phyloP scores from a whole-genome alignment of 2,888 invertebrate species.

The Gasteruption jaculator region DNA sequence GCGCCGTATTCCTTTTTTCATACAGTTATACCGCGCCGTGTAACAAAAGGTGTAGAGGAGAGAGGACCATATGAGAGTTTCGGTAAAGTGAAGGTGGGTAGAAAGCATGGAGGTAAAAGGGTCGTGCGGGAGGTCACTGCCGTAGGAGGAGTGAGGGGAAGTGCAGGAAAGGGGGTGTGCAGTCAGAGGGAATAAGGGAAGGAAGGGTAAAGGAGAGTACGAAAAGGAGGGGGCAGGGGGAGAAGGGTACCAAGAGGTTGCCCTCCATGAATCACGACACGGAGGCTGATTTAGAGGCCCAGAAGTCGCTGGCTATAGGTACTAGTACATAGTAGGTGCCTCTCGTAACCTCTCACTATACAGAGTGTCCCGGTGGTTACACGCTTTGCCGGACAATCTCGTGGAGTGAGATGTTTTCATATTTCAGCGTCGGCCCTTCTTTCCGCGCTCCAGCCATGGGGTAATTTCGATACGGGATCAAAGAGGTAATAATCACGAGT shows the following conservation, averaged over 20 bases:
- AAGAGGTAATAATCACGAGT: too few species aligned
- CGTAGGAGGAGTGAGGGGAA: constrained; percentile 39
- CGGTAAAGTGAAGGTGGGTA: constrained; percentile 29
- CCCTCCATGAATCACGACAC: constrained; percentile 52
- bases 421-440: too few species aligned
- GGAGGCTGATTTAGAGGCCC: constrained; percentile 50
- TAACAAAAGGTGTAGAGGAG: too few species aligned
- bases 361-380: constrained; percentile 23
- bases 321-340: constrained; percentile 42
- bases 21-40: too few species aligned
- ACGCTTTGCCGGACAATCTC: too few species aligned
- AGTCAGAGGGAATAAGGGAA: constrained; percentile 26
- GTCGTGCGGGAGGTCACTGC: constrained; percentile 45
- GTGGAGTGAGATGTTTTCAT: too few species aligned
- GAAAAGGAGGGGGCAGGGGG: constrained; percentile 20
- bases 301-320: constrained; percentile 47
- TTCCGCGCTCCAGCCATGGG: too few species aligned
- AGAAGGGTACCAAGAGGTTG: constrained; percentile 38
- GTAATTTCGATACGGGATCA: too few species aligned
- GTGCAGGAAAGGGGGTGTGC: constrained; percentile 36
- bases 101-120: constrained; percentile 38
- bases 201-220: constrained; percentile 21
- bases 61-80: too few species aligned
- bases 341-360: constrained; percentile 38
- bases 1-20: too few species aligned